Evolutionary conservation across 2,888 invertebrate species (phyloP).

Genomic region (Lasioglossum calceatum): DNA sequence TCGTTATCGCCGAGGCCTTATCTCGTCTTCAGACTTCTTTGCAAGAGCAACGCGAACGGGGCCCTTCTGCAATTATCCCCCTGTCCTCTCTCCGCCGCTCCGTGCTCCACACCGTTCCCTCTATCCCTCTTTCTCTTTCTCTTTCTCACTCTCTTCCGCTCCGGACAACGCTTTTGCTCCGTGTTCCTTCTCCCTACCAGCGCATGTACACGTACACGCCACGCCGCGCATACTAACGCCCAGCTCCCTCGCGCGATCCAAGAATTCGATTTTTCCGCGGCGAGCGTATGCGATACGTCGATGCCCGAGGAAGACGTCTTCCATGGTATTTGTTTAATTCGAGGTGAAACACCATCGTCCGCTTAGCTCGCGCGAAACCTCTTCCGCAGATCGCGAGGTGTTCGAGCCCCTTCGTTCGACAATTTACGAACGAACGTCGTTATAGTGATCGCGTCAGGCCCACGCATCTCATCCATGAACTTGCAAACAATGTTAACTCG

Average conservation of each 20-base stretch:
- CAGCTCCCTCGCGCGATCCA: conserved; percentile 47
- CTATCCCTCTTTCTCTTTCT: conserved; percentile 11
- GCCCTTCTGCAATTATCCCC: conserved; percentile 82
- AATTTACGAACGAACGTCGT: neutral
- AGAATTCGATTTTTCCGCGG: conserved; percentile 73
- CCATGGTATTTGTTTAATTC: conserved; percentile 51
- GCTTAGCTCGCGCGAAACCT: neutral
- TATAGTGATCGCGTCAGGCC: neutral
- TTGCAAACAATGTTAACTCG: too few relatives aligned
- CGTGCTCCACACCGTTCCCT: conserved; percentile 15
- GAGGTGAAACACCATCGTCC: neutral
- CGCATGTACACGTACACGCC: neutral
- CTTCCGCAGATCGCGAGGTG: neutral
- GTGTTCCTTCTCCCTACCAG: conserved; percentile 13
- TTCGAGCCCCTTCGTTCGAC: neutral
- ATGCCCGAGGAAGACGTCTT: conserved; percentile 29
- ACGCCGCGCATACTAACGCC: neutral
- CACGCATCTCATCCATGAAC: too few relatives aligned
- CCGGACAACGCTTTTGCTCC: conserved; percentile 36
- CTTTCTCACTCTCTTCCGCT: conserved; percentile 13
- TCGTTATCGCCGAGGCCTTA: conserved; percentile 83
- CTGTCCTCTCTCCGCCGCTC: conserved; percentile 61
- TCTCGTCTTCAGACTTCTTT: conserved; percentile 80
- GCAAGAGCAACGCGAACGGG: conserved; percentile 77
- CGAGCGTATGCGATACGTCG: conserved; percentile 46